A percentile compares a stretch with the other conserved stretches of the same genome.
Conservation (phyloP, 2,888 invertebrate species). For the Diarsia brunnea region DNA sequence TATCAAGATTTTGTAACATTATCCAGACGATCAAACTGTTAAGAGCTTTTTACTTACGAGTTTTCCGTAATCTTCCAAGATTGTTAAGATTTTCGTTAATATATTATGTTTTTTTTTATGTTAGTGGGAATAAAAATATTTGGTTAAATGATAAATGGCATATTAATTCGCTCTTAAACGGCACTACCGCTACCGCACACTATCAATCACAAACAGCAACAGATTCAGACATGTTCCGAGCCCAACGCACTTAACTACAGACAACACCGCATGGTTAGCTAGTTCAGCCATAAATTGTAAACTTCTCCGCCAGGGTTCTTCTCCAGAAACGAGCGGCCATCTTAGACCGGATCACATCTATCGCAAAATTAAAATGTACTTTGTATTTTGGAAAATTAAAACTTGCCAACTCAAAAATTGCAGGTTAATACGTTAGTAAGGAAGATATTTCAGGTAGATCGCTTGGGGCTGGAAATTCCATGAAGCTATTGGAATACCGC, state of each 20-base stretch:
- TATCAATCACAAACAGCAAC: slow-evolving; percentile 13
- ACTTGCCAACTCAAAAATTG: background rate
- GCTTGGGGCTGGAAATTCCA: slow-evolving; percentile 35
- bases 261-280: slow-evolving; percentile 20
- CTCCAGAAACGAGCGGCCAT: slow-evolving; percentile 19
- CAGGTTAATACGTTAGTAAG: slow-evolving; percentile 7
- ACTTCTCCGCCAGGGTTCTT: slow-evolving; percentile 27
- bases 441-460: slow-evolving; percentile 21
- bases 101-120: background rate
- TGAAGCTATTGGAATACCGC: slow-evolving; percentile 34
- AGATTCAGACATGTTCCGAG: slow-evolving; percentile 30
- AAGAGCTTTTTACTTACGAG: slow-evolving; percentile 23
- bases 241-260: slow-evolving; percentile 26
- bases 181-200: background rate
- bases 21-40: slow-evolving; percentile 7
- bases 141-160: background rate
- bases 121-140: background rate
- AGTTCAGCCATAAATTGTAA: slow-evolving; percentile 46
- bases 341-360: slow-evolving; percentile 16
- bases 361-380: slow-evolving; percentile 22
- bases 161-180: background rate
- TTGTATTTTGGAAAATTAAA: slow-evolving; percentile 26
- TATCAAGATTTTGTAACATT: slow-evolving; percentile 27
- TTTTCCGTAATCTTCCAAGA: background rate
- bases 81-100: background rate